Evolutionary conservation across 2,113 vertebrate species (phyloP), one percentile per base, ranked within the genome.

Genomic region (Microcebus griseorufus): DNA sequence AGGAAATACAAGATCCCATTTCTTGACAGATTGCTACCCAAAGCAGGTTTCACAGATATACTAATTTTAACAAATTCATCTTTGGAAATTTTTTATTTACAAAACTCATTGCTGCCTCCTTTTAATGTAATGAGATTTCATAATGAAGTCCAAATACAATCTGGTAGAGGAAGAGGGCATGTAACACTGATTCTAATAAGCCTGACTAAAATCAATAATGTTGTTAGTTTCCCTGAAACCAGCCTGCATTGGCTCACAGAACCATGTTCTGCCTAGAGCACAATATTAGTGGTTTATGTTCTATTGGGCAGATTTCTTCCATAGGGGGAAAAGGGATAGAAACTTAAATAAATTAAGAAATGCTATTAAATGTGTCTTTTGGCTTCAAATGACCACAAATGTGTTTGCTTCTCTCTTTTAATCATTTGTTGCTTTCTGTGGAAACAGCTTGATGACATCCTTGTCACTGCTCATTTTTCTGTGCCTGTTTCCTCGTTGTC

Each of bases 141-240:
- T 98, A 98, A 98, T 98, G 98, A 99, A 98, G 98, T 97, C 94
- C 98, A 98, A 98, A 98, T 96, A 97, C 98, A 97, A 98, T 98
- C 98, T 96, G 96, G 96, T 96, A 60, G 96, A 97, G 98, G 98
- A 98, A 98, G 98, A 98, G 95, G 96, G 94, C 97, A 97, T 97
- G 96, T 98, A 98, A 97, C 70, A 25, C 97, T 97, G 98, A 98
- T 97, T 98, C 98, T 98, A 98, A 99, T 98, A 98, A 98, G 98
- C 98, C 96, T 93, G 95, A 97, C 97, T 97, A 98, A 98, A 99
- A 99, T 98, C 98, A 98, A 98, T 99, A 98, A 98, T 60, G 96
- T 96, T 98, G 97, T 98, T 98, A 96, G 97, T 97, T 97, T 97
- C 98, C 98, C 98, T 95, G 98, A 98, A 98, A 98, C 97, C 95